These are phyloP conservation scores for Spisula subtruncata DNA, from an alignment of 2,888 invertebrate species.

Conservation along the genomic window DNA sequence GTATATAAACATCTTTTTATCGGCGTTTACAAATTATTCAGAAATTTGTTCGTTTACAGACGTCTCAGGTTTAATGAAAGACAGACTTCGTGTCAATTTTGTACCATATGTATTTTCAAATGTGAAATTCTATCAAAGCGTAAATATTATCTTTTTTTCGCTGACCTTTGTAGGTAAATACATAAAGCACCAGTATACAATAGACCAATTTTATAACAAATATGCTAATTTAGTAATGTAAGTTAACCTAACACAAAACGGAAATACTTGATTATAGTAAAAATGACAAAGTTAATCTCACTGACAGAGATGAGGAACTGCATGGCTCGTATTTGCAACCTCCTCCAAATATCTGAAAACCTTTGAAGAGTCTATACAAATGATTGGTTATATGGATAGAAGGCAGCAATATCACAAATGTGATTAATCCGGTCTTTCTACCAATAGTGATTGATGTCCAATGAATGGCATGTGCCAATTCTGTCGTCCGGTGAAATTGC, in stretches of 20 bases:
- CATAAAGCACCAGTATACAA: not conserved
- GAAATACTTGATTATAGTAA: not conserved
- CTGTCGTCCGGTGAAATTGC: too few relatives aligned
- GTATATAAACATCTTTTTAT: too few relatives aligned
- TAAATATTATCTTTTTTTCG: not conserved
- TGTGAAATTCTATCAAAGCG: not conserved
- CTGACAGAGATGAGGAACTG: too few relatives aligned
- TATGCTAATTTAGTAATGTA: not conserved
- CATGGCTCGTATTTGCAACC: too few relatives aligned
- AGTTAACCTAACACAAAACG: not conserved
- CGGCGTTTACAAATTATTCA: not conserved
- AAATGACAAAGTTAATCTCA: not conserved
- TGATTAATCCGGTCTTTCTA: too few relatives aligned
- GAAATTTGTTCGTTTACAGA: not conserved
- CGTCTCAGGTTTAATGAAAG: not conserved
- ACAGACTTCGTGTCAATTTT: not conserved
- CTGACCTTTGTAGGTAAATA: not conserved
- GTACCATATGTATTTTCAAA: not conserved
- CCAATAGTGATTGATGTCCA: too few relatives aligned
- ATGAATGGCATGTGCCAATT: too few relatives aligned
- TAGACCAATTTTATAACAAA: not conserved
- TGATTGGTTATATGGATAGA: too few relatives aligned
- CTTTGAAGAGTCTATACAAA: too few relatives aligned
- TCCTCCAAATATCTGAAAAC: too few relatives aligned
- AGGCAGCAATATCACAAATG: too few relatives aligned